These are phyloP conservation scores for Sebastes steindachneri DNA, from an alignment of 2,797 vertebrate genomes.

Conservation along the genomic window DNA sequence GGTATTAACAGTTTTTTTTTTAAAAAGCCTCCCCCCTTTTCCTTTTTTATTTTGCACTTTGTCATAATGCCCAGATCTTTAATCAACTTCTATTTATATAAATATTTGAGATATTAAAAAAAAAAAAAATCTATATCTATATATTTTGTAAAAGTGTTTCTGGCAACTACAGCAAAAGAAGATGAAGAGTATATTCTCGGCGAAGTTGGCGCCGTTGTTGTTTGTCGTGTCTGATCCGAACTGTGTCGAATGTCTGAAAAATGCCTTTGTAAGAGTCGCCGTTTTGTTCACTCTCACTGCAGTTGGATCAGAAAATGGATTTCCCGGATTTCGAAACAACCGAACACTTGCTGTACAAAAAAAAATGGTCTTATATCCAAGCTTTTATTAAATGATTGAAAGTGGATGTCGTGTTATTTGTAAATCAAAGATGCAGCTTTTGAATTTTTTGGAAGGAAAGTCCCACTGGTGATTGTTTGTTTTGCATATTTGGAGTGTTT, in stretches of 20 bases:
- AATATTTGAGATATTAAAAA: conserved; percentile 58
- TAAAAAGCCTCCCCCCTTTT: conserved; percentile 12
- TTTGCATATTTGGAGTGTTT: conserved; percentile 8
- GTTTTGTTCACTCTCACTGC: conserved; percentile 33
- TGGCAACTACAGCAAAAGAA: conserved; percentile 53
- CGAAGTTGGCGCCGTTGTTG: conserved; percentile 28
- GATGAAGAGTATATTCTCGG: conserved; percentile 49
- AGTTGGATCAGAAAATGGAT: conserved; percentile 46
- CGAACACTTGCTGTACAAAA: conserved; percentile 62
- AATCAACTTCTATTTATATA: conserved; percentile 77
- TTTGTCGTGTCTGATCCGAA: conserved; percentile 49
- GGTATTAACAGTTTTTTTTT: conserved; percentile 37
- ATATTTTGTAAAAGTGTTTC: conserved; percentile 72
- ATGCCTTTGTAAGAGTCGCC: conserved; percentile 43
- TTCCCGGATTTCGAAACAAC: conserved; percentile 42
- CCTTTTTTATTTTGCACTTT: conserved; percentile 76
- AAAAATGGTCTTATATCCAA: conserved; percentile 62
- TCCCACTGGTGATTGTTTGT: conserved; percentile 17
- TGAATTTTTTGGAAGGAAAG: background rate
- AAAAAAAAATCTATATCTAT: conserved; percentile 40
- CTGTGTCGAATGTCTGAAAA: conserved; percentile 52
- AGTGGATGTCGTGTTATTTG: conserved; percentile 55
- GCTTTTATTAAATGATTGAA: conserved; percentile 79
- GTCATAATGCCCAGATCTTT: conserved; percentile 67
- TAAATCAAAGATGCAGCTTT: conserved; percentile 27